Evolutionary conservation across 2,888 invertebrate genomes (phyloP), one percentile per base, ranked within the genome.

Genomic region (Tubiluchus corallicola): DNA sequence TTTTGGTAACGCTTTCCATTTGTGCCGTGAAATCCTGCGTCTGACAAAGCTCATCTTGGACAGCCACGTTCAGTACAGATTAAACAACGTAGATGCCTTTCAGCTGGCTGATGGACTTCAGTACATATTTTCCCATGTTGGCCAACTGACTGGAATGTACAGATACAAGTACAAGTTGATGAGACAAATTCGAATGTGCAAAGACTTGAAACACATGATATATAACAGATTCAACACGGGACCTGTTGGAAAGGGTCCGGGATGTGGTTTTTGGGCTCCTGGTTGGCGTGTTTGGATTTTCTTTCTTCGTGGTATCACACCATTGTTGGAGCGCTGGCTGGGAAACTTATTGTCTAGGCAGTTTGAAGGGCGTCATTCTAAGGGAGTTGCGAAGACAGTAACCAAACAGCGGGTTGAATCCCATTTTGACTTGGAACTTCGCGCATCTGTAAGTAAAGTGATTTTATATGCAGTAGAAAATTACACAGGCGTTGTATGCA

Each of bases 231-330:
- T 96, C 65, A 96, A 96, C 63, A 96, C 96, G 42, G 94, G 94
- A 42, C 90, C 92, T 1, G 94, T 96, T 15, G 92, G 94, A 1
- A 96, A 96, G 68, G 96, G 96, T 2, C 96, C 96, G 0, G 96
- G 96, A 1, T 94, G 92, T 67, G 96, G 96, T 17, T 76, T 94
- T 65, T 96, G 96, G 96, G 87, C 94, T 0, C 90, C 96, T 0
- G 94, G 96, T 1, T 99, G 98, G 98, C 74, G 98, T 45, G 96
- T 99, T 15, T 98, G 98, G 98, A 68, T 99, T 43, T 99, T 99
- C 74, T 99, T 99, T 67, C 85, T 99, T 84, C 73, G 98, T 45
- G 98, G 98, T 16, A 92, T 99, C 54, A 99, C 98, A 0, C 98
- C 98, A 0, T 69, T 99, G 38, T 68, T 99, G 43, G 98, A 99